A percentile compares a stretch with the other conserved stretches of the same genome.
These are phyloP conservation scores for Drosophila borborema DNA, from an alignment of 2,888 invertebrate genomes.

Conservation along the genomic window DNA sequence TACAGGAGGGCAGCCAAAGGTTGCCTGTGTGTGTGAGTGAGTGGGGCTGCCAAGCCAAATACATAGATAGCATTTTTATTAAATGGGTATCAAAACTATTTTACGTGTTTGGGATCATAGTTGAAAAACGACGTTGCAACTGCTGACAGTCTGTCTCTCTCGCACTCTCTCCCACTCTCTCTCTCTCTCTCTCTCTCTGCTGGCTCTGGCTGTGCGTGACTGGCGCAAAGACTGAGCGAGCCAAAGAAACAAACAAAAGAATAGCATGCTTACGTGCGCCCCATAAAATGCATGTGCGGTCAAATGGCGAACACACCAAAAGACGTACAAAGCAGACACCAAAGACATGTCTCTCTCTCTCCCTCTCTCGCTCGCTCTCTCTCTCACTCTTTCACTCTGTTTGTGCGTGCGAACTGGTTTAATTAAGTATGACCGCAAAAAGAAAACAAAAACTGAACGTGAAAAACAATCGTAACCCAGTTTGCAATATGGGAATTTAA, in stretches of 20 bases:
- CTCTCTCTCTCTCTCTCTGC: not conserved
- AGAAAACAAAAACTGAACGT: not conserved
- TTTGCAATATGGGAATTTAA: constrained; percentile 22
- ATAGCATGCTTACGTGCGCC: constrained; percentile 69
- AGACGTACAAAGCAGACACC: constrained; percentile 16
- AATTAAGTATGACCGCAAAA: constrained; percentile 25
- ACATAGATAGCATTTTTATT: constrained; percentile 77
- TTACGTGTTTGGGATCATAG: constrained; percentile 66
- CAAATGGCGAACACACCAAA: constrained; percentile 29
- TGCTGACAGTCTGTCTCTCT: not conserved
- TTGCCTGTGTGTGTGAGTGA: too few species aligned
- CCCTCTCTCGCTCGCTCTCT: too few species aligned
- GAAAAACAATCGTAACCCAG: constrained; percentile 7
- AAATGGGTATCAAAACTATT: constrained; percentile 79
- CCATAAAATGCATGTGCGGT: constrained; percentile 70
- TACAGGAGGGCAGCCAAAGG: not conserved
- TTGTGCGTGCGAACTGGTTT: constrained; percentile 16
- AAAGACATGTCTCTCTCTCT: constrained; percentile 2
- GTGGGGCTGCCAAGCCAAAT: constrained; percentile 43
- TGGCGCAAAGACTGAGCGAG: constrained; percentile 8
- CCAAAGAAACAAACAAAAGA: constrained; percentile 27
- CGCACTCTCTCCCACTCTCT: not conserved
- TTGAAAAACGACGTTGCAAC: constrained; percentile 35
- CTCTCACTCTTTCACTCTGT: not conserved
- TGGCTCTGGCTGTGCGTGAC: constrained; percentile 38